These are phyloP conservation scores for Dorcus parallelipipedus DNA, from an alignment of 2,888 invertebrate species.

Conservation along the genomic window DNA sequence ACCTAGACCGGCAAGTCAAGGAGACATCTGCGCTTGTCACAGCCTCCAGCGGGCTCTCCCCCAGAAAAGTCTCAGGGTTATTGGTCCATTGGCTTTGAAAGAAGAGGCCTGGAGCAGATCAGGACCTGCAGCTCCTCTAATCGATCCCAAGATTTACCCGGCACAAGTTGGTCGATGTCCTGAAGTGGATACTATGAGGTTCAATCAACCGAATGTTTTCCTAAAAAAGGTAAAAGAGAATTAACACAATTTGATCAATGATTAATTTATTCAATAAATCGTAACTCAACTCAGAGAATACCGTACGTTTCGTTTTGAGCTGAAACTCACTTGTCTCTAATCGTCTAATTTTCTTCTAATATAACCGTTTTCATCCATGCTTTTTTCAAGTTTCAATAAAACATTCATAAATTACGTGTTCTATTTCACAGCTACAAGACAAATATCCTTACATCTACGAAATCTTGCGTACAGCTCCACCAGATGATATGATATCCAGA, in stretches of 20 bases:
- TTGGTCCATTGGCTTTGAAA: slow-evolving; percentile 36
- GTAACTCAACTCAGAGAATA: no score
- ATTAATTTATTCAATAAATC: slow-evolving; percentile 5
- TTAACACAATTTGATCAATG: not conserved
- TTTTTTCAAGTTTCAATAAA: no score
- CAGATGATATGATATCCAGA: slow-evolving; percentile 57
- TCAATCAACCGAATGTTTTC: slow-evolving; percentile 61
- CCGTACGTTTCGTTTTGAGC: no score
- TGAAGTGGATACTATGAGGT: slow-evolving; percentile 53
- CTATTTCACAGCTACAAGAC: slow-evolving; percentile 53
- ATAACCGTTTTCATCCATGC: no score
- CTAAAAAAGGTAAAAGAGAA: slow-evolving; percentile 53
- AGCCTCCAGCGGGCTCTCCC: slow-evolving; percentile 34
- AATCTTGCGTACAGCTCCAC: slow-evolving; percentile 57
- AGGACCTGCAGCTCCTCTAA: slow-evolving; percentile 59
- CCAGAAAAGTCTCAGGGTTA: no score
- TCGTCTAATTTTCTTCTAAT: no score
- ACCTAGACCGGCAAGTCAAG: slow-evolving; percentile 47
- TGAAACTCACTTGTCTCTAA: no score
- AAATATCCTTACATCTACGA: slow-evolving; percentile 65
- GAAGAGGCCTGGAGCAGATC: slow-evolving; percentile 48
- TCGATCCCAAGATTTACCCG: slow-evolving; percentile 62
- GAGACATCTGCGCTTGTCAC: slow-evolving; percentile 39
- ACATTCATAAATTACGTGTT: not conserved
- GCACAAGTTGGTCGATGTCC: slow-evolving; percentile 57